Conservation (phyloP, 2,113 vertebrate genomes). For the Oreochromis niloticus region DNA sequence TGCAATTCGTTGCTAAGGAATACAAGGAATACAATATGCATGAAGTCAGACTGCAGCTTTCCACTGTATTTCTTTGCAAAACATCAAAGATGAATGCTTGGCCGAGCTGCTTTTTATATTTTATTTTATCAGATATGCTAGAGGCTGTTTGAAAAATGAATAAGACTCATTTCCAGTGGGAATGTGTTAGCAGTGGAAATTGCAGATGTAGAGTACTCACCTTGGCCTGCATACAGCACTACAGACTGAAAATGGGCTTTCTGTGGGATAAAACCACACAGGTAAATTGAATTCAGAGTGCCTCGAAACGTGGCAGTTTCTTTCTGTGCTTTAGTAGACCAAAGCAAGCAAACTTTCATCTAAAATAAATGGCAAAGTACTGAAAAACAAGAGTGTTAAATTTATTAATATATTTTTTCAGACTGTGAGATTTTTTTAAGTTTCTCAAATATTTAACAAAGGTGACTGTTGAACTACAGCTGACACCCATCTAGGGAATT, state of each 20-base stretch:
- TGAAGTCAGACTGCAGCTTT: background rate
- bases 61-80: slow-evolving; percentile 15
- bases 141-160: slow-evolving; percentile 67
- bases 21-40: background rate
- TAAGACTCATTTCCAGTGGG: slow-evolving; percentile 64
- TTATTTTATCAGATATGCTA: slow-evolving; percentile 49
- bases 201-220: slow-evolving; percentile 53
- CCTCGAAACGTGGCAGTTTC: background rate
- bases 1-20: background rate
- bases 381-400: background rate
- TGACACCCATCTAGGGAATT: background rate
- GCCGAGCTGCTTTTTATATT: slow-evolving; percentile 19
- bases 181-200: slow-evolving; percentile 46
- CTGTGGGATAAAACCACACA: background rate
- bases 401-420: background rate
- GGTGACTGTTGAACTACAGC: background rate
- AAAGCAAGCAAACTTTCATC: background rate
- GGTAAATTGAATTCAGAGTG: background rate
- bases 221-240: slow-evolving; percentile 45
- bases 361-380: background rate
- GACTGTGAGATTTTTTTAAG: background rate
- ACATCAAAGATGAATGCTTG: slow-evolving; percentile 48
- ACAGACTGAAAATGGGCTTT: background rate
- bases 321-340: background rate
- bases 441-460: background rate